Evolutionary conservation across 2,113 vertebrate species (phyloP).

Genomic region (Mus spicilegus): DNA sequence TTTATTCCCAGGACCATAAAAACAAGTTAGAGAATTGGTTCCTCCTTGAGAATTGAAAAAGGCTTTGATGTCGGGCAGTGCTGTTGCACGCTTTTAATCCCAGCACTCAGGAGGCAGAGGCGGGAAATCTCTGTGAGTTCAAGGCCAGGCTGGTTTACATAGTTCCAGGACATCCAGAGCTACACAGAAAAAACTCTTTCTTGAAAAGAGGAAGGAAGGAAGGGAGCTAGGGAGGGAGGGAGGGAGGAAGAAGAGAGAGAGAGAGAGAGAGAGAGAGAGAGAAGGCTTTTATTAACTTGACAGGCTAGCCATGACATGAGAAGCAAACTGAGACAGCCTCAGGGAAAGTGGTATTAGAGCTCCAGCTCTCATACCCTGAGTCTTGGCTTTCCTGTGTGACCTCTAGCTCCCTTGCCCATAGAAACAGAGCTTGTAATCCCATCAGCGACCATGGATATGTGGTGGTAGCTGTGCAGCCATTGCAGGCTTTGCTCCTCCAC

Average conservation of each 20-base stretch:
- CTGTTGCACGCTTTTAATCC: too few relatives aligned
- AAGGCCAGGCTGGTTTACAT: too few relatives aligned
- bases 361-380: neutral
- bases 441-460: rapidly evolving
- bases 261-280: too few relatives aligned
- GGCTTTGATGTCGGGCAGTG: neutral
- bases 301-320: neutral
- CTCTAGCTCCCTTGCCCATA: neutral
- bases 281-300: neutral
- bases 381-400: neutral
- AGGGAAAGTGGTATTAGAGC: neutral
- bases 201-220: too few relatives aligned
- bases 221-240: too few relatives aligned
- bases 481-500: neutral
- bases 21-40: neutral
- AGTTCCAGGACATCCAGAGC: too few relatives aligned
- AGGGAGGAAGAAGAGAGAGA: too few relatives aligned
- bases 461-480: neutral
- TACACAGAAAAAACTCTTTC: too few relatives aligned
- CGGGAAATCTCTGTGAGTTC: too few relatives aligned
- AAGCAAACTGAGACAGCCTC: neutral
- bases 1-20: neutral
- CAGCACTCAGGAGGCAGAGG: too few relatives aligned
- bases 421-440: neutral
- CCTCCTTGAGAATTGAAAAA: neutral